Evolutionary conservation across 2,113 vertebrate genomes (phyloP), one percentile per base, ranked within the genome.

Genomic region (Leptocoma aspasia): DNA sequence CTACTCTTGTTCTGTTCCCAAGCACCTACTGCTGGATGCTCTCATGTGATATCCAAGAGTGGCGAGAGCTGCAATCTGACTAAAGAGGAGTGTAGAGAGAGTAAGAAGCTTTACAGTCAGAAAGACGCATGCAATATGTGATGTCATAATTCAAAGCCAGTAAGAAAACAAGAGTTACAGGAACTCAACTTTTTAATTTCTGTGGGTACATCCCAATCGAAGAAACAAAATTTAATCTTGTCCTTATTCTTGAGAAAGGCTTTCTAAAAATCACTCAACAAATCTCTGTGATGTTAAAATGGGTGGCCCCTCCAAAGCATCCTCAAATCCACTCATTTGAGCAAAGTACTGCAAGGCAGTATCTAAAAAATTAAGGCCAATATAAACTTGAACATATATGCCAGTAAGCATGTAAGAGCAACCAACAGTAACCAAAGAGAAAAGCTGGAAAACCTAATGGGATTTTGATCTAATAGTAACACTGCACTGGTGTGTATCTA

Each of bases 71-170:
- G 11, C 17, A 71, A 19, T 66, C 21, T 45, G 35, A 27, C 27
- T 68, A 19, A 79, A 84, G 19, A 75, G 35, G 8, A 64, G 5
- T 16, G 15, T 50, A 85, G 47, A 85, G 33, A 80, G 13, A 47
- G 11, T 11, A 82, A 87, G 33, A 75, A 49, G 13, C 6, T 39
- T 70, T 82, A 21, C 21, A 75, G 8, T 39, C 49, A 82, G 44
- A 79, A 85, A 59, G 19, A 26, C 31, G 44, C 9, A 39, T 0
- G 0, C 11, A 33, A 4, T 24, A 35, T 15, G 21, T 24, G 8
- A 53, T 30, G 17, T 33, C n/a, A 10, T 31, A 31, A 61, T 42
- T 70, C 30, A 54, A 84, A 93, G 44, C 15, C n/a, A n/a, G 15
- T 76, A 42, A 64, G 33, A 22, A 84, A 13, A 47, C 18, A 47